Evolutionary conservation across 2,113 vertebrate species (phyloP).

Genomic region (Dipodomys spectabilis): DNA sequence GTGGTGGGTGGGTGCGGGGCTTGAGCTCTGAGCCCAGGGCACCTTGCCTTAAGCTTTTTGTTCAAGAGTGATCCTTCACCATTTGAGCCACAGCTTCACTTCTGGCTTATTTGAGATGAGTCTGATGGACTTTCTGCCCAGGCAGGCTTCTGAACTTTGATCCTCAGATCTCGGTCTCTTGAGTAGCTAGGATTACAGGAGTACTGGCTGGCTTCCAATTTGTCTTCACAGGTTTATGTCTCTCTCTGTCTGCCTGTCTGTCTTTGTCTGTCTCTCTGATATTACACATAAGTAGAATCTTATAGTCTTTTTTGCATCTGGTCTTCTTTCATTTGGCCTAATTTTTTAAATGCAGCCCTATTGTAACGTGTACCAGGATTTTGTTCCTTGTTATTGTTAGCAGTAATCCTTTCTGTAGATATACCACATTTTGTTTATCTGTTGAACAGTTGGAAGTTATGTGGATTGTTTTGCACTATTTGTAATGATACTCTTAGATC

Average conservation of each 20-base stretch:
- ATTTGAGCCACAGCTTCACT: too few species aligned
- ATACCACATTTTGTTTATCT: conserved; percentile 28
- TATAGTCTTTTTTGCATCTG: not conserved
- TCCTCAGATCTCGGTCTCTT: too few species aligned
- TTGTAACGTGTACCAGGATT: not conserved
- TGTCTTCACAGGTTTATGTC: too few species aligned
- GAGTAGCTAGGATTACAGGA: too few species aligned
- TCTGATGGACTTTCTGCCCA: too few species aligned
- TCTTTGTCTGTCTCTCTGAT: not conserved
- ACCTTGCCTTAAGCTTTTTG: too few species aligned
- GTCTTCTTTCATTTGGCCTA: not conserved
- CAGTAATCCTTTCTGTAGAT: not conserved
- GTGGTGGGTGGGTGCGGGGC: too few species aligned
- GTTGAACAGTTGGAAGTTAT: not conserved
- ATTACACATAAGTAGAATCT: not conserved
- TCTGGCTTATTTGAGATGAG: too few species aligned
- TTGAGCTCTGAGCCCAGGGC: too few species aligned
- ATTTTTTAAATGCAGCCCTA: not conserved
- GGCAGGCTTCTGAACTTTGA: too few species aligned
- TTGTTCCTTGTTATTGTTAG: conserved; percentile 37
- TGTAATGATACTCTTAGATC: not conserved
- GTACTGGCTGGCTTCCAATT: not conserved
- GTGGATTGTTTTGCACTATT: conserved; percentile 2
- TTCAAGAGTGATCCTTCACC: too few species aligned
- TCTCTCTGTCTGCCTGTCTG: too few species aligned